Conservation (phyloP, 2,797 vertebrate species). For the Pelodytes ibericus region DNA sequence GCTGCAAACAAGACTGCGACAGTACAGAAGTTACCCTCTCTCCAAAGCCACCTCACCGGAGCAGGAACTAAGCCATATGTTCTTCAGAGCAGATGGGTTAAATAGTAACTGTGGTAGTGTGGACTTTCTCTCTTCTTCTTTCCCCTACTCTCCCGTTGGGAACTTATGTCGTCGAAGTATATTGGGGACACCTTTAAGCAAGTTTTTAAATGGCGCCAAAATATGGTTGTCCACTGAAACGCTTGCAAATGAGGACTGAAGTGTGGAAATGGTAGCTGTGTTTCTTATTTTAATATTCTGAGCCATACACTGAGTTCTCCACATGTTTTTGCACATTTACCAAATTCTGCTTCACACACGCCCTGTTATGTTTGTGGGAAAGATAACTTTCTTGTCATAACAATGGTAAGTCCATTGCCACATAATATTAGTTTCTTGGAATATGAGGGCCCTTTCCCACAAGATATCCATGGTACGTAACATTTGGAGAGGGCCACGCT, state of each 20-base stretch:
- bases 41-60: slow-evolving; percentile 60
- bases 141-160: slow-evolving; percentile 91
- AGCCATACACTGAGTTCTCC: slow-evolving; percentile 28
- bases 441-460: no score
- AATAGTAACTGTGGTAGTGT: slow-evolving; percentile 67
- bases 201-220: slow-evolving; percentile 93
- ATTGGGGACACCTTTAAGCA: slow-evolving; percentile 90
- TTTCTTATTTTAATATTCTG: slow-evolving; percentile 17
- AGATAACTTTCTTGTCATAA: neutral
- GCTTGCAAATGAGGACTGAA: slow-evolving; percentile 84
- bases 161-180: slow-evolving; percentile 89
- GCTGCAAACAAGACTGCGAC: slow-evolving; percentile 82
- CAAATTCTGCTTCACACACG: neutral
- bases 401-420: neutral
- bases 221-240: slow-evolving; percentile 98
- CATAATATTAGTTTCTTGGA: neutral
- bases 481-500: no score
- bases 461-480: no score
- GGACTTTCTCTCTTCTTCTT: slow-evolving; percentile 91
- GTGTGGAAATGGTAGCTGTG: slow-evolving; percentile 48
- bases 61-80: slow-evolving; percentile 81
- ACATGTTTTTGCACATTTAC: slow-evolving; percentile 29
- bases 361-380: neutral
- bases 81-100: slow-evolving; percentile 76
- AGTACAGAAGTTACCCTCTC: slow-evolving; percentile 69